Evolutionary conservation across 35 echinoderm and acorn worm genomes (phyloP).

Genomic region (Nesometra sesokonis): DNA sequence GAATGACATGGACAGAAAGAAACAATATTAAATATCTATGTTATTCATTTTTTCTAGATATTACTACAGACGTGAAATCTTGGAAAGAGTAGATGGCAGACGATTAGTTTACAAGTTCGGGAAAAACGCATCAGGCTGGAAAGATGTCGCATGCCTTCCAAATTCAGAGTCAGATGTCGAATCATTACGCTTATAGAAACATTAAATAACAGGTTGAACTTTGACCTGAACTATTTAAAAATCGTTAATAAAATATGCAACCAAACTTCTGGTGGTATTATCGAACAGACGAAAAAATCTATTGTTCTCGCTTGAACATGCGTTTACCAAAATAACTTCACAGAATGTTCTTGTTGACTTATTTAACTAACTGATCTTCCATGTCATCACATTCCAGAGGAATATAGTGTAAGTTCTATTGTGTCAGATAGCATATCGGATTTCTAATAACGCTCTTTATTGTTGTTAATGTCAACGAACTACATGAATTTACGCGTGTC

Average conservation of each 20-base stretch:
- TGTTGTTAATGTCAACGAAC: neutral
- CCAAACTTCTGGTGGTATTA: too few relatives aligned
- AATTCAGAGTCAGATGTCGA: neutral
- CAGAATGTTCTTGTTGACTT: neutral
- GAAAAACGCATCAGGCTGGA: conserved; percentile 77
- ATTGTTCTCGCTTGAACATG: too few relatives aligned
- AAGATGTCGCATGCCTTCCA: conserved; percentile 36
- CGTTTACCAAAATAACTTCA: too few relatives aligned
- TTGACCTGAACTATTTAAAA: too few relatives aligned
- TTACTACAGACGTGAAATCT: conserved; percentile 88
- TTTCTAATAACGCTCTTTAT: neutral
- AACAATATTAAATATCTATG: too few relatives aligned
- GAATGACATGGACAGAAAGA: too few relatives aligned
- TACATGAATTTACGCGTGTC: too few relatives aligned
- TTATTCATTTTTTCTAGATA: conserved; percentile 69
- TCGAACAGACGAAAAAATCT: too few relatives aligned
- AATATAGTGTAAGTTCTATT: neutral
- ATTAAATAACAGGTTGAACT: too few relatives aligned
- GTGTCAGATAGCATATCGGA: neutral
- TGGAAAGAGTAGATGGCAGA: conserved; percentile 83
- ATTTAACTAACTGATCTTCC: neutral
- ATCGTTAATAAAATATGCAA: too few relatives aligned
- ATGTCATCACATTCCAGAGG: neutral
- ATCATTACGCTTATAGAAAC: too few relatives aligned
- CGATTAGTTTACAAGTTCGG: conserved; percentile 96